Evolutionary conservation across 1,140 invertebrate species (phyloP).

Genomic region (Delia radicum): DNA sequence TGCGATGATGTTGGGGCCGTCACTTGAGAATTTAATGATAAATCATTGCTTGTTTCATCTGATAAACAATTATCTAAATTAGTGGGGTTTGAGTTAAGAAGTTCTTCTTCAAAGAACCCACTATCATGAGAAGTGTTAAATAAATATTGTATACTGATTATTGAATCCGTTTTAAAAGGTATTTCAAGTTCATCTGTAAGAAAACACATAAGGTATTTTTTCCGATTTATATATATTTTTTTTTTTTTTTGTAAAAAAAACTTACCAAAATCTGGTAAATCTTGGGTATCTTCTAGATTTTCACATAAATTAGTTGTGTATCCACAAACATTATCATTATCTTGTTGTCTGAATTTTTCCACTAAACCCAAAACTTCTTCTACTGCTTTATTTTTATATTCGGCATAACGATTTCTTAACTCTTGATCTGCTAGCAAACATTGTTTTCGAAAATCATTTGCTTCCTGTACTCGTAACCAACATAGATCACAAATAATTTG

Average conservation of each 20-base stretch:
- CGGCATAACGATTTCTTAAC: slow-evolving; percentile 38
- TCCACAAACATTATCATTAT: not conserved
- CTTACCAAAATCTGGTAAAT: not conserved
- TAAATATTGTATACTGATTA: too few relatives aligned
- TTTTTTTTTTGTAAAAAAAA: not conserved
- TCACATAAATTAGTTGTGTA: not conserved
- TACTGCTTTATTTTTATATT: slow-evolving; percentile 35
- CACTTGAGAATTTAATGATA: not conserved
- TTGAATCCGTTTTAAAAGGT: too few relatives aligned
- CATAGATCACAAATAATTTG: slow-evolving; percentile 47
- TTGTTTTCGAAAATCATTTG: slow-evolving; percentile 38
- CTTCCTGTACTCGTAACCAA: slow-evolving; percentile 36
- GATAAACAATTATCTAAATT: not conserved
- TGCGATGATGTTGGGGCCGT: too few relatives aligned
- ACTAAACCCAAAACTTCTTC: slow-evolving; percentile 27
- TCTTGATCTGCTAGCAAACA: slow-evolving; percentile 42
- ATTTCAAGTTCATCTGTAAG: too few relatives aligned
- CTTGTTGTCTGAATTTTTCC: not conserved
- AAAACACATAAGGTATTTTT: too few relatives aligned
- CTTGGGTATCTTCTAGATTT: not conserved
- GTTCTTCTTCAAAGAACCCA: not conserved
- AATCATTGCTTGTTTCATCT: not conserved
- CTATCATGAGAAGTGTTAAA: not conserved
- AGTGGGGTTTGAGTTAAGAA: too few relatives aligned
- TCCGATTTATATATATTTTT: not conserved